Evolutionary conservation across 2,888 invertebrate species (phyloP), one percentile per base, ranked within the genome.

Genomic region (Sialis fuliginosa): DNA sequence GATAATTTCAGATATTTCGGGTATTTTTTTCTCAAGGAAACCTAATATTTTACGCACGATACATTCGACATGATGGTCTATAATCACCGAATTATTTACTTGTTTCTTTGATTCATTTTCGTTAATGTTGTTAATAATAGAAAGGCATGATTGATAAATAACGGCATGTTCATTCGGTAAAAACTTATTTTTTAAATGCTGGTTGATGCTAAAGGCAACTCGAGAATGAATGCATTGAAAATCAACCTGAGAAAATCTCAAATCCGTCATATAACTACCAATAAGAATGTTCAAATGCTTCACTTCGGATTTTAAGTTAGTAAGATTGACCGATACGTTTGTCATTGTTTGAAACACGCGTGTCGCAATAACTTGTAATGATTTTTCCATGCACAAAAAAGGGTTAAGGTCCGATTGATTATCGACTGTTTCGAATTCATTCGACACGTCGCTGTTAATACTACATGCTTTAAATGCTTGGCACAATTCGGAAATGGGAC

Each of bases 281-380:
- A 81, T 76, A 4, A 82, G 70, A 51, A 76, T 72, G 58, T 80
- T 79, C 39, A 83, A 63, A 58, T 79, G 78, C 60, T 77, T 78
- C 1, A 79, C 70, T 65, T 82, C 80, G 1, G 71, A 70, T 56
- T 77, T 74, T n/a, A 81, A 60, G 0, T 71, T 69, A 49, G 75
- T 69, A 0, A 69, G 71, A 1, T 74, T 74, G 0, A 74, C 67
- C 50, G 74, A 65, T 52, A 74, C 70, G 12, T 72, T 71, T 33
- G 69, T 67, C 7, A 74, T 58, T 0, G 75, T 74, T 42, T 77
- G 75, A 0, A 77, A 72, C 58, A 83, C 75, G 42, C 83, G 68
- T 55, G 78, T 79, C 0, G 81, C 81, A 58, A 81, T 81, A 0
- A 82, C 80, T 56, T 73, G 70, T 52, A 74, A 63, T 1, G 74